Evolutionary conservation across 2,888 invertebrate species (phyloP), one percentile per base, ranked within the genome.

Genomic region (Idaea dimidiata): DNA sequence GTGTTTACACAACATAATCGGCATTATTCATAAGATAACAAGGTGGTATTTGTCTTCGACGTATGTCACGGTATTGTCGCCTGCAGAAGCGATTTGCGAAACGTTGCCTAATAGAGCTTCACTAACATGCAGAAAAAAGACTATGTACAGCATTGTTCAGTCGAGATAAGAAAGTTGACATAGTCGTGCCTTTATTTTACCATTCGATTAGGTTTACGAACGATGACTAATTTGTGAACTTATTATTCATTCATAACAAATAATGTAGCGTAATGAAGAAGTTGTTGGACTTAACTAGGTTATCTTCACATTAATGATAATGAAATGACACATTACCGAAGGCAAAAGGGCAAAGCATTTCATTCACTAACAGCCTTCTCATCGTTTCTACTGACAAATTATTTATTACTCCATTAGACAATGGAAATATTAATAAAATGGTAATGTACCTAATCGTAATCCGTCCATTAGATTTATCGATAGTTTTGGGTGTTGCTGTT

Each of bases 11-110:
- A 89, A 88, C 82, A 89, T 90, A 88, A 90, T 91, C 91, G 89
- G 88, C 88, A 91, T 92, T 91, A 92, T 91, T 92, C 92, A 92
- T 91, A 90, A 87, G 91, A 91, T 91, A 91, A 88, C 89, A 80
- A 85, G 77, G 72, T 72, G 72, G 87, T 91, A 81, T 91, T 92
- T 92, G 91, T 89, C 85, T 91, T 88, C 85, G 78, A 77, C 82
- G 78, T 80, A 84, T 85, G 89, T 88, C 88, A 86, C 85, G 84
- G 87, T 81, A 86, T 87, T 86, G 90, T 89, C 80, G 84, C 75
- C 78, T 76, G 81, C 84, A 85, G 89, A 82, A 88, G 88, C 84
- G 81, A 80, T 89, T 90, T 89, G 86, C 88, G 84, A 90, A 89
- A 89, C 75, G 73, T 92, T 89, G 81, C 90, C 72, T 79, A 89